These are phyloP conservation scores for Stegostoma tigrinum DNA, from an alignment of 2,113 vertebrate genomes.

Conservation along the genomic window DNA sequence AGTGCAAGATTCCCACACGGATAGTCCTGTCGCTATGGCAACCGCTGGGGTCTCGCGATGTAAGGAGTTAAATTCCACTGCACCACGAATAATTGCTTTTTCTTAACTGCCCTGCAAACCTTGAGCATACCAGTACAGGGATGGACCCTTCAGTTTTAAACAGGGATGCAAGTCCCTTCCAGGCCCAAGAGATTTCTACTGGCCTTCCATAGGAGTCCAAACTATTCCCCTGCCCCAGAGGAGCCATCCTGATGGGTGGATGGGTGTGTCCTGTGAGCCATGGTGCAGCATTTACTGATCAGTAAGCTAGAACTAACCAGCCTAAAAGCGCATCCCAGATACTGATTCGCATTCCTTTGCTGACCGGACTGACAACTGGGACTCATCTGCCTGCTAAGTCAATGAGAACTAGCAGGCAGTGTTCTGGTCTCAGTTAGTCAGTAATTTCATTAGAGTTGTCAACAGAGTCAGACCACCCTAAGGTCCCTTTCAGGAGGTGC, in stretches of 20 bases:
- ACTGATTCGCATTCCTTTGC: neutral
- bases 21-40: neutral
- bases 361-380: neutral
- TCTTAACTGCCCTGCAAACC: neutral
- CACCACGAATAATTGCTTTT: neutral
- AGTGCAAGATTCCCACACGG: neutral
- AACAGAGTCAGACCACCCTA: neutral
- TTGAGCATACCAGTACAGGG: neutral
- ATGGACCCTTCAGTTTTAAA: neutral
- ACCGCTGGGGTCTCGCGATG: neutral
- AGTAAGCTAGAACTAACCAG: neutral
- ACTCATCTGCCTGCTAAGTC: neutral
- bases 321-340: neutral
- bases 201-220: neutral
- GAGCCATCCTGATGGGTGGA: neutral
- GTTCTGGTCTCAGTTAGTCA: neutral
- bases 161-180: neutral
- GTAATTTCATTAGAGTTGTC: neutral
- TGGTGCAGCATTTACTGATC: neutral
- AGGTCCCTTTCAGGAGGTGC: neutral
- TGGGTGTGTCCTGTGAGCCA: neutral
- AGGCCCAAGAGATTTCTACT: neutral
- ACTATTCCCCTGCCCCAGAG: neutral
- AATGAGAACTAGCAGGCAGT: neutral
- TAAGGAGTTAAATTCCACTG: neutral